These are phyloP conservation scores for Metacarcinus magister DNA, from an alignment of 2,888 invertebrate genomes.

Conservation along the genomic window DNA sequence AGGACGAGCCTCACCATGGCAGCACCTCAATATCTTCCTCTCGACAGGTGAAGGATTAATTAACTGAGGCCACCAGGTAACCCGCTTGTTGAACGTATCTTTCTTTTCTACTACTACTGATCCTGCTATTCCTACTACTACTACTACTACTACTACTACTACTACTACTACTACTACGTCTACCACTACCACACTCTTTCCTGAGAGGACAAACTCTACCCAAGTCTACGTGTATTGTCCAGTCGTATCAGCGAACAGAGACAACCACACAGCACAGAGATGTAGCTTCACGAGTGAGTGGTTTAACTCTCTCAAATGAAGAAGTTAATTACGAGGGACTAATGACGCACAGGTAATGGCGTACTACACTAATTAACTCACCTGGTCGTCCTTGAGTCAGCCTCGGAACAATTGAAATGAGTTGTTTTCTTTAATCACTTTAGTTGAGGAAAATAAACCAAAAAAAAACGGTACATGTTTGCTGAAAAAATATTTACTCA, in stretches of 20 bases:
- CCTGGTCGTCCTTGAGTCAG: neutral
- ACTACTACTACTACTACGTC: neutral
- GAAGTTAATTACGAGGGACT: neutral
- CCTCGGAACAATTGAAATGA: neutral
- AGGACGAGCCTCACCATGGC: neutral
- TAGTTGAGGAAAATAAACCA: neutral
- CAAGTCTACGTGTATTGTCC: neutral
- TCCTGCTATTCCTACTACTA: neutral
- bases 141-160: neutral
- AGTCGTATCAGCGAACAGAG: neutral
- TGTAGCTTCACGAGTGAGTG: neutral
- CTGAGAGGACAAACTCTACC: neutral
- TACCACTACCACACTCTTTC: neutral
- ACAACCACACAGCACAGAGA: neutral
- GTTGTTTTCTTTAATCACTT: neutral
- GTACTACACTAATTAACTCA: constrained; percentile 16
- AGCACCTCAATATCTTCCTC: neutral
- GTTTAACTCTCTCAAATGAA: neutral
- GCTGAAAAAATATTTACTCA: neutral
- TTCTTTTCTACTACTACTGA: neutral
- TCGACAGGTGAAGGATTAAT: neutral
- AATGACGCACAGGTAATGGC: constrained; percentile 26
- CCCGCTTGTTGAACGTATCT: neutral
- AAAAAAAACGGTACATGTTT: neutral
- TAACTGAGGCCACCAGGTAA: neutral